Percentiles rank a stretch among this genome's conserved stretches.
phyloP scores from a whole-genome alignment of 1,140 invertebrate species.

The Leptinotarsa defecta region DNA sequence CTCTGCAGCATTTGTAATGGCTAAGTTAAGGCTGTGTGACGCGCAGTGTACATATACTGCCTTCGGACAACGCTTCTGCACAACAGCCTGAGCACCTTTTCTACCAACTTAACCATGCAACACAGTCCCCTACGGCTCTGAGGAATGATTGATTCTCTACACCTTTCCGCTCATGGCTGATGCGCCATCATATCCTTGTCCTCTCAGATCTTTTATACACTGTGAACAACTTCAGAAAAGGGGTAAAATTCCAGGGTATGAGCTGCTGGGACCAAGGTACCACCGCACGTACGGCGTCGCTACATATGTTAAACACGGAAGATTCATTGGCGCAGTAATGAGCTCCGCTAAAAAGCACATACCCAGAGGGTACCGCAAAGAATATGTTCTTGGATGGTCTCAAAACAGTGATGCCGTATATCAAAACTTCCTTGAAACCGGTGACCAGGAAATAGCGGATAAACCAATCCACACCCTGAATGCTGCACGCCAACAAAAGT shows the following conservation, averaged over 20 bases:
- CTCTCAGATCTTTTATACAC: too few relatives aligned
- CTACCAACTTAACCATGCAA: too few relatives aligned
- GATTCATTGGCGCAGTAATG: conserved; percentile 22
- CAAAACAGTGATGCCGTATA: conserved; percentile 28
- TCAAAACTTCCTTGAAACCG: conserved; percentile 27
- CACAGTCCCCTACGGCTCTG: too few relatives aligned
- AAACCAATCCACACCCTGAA: neutral
- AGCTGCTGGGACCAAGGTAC: conserved; percentile 1
- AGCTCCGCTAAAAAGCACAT: conserved; percentile 28
- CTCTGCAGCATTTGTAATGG: too few relatives aligned
- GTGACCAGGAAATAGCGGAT: conserved; percentile 27
- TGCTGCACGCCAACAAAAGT: too few relatives aligned
- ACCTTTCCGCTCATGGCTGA: too few relatives aligned
- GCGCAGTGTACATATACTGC: too few relatives aligned
- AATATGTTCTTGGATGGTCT: conserved; percentile 30
- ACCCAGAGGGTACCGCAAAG: conserved; percentile 27
- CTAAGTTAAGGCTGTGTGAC: too few relatives aligned
- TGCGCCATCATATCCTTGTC: too few relatives aligned
- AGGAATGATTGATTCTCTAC: too few relatives aligned
- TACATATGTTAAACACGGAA: conserved; percentile 23
- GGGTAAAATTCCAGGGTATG: conserved; percentile 29
- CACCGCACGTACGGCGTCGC: conserved; percentile 17
- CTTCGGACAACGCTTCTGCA: too few relatives aligned
- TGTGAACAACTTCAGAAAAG: conserved; percentile 25
- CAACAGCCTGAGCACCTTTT: too few relatives aligned